These are phyloP conservation scores for Ailurus styani DNA, from an alignment of 2,113 vertebrate species.

Conservation along the genomic window DNA sequence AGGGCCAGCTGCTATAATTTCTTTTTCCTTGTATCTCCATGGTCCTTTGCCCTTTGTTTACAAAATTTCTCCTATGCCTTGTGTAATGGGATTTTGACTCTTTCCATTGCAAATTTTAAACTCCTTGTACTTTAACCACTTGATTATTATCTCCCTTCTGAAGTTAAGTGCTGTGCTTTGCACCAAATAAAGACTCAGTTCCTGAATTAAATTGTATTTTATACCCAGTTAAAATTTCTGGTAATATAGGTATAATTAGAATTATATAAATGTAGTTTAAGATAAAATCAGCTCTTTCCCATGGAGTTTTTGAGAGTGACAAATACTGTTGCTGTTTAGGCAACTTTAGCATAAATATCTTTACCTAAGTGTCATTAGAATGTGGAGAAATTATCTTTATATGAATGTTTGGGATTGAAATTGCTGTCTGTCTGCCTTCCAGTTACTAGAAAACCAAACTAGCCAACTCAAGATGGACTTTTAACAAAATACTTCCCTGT, in stretches of 20 bases:
- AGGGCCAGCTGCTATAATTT: neutral
- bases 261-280: neutral
- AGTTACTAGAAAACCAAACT: constrained; percentile 11
- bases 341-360: neutral
- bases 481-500: constrained; percentile 15
- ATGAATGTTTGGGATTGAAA: neutral
- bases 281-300: neutral
- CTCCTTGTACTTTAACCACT: neutral
- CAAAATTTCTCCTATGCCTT: neutral
- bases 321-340: neutral
- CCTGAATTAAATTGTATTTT: neutral
- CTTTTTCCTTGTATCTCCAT: neutral
- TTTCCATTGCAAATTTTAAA: neutral
- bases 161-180: neutral
- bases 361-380: neutral
- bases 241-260: neutral
- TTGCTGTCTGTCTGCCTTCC: neutral
- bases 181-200: neutral
- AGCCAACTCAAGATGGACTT: constrained; percentile 35
- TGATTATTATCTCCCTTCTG: neutral
- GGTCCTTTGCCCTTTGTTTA: neutral
- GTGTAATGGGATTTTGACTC: neutral
- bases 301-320: neutral
- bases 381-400: neutral
- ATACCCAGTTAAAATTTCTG: neutral